A percentile compares a stretch with the other conserved stretches of the same genome.
Evolutionary conservation across 2,888 invertebrate genomes (phyloP).

Genomic region (Trileptium ribeirensis): DNA sequence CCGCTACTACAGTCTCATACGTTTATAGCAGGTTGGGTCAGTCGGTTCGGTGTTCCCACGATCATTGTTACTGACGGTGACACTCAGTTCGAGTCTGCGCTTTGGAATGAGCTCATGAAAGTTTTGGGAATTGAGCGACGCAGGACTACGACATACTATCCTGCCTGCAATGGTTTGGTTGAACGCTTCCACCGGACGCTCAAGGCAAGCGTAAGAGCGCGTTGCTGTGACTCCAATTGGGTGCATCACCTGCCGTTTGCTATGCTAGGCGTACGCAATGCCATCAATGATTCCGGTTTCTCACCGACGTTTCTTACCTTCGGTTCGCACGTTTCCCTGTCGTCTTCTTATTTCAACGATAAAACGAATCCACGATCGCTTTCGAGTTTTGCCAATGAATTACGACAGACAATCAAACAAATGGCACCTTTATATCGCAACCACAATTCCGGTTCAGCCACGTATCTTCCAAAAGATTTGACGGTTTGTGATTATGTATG

Average conservation of each 20-base stretch:
- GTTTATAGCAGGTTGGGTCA: not conserved
- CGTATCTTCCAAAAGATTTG: not conserved
- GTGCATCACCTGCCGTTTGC: not conserved
- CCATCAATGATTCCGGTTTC: not conserved
- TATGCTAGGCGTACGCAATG: not conserved
- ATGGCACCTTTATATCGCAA: not conserved
- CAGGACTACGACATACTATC: not conserved
- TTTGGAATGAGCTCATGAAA: slow-evolving; percentile 5
- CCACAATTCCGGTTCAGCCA: not conserved
- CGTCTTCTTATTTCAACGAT: not conserved
- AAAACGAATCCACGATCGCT: not conserved
- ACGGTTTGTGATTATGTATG: not conserved
- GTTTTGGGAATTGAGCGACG: not conserved
- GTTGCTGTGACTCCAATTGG: not conserved
- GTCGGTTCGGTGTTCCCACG: slow-evolving; percentile 5
- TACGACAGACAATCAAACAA: not conserved
- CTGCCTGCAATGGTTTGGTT: not conserved
- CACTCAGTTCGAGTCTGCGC: not conserved
- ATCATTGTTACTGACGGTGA: slow-evolving; percentile 13
- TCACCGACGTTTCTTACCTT: not conserved
- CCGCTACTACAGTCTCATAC: not conserved
- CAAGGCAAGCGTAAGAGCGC: not conserved
- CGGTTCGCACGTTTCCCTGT: not conserved
- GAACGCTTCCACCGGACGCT: slow-evolving; percentile 3
- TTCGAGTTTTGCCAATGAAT: not conserved